Evolutionary conservation across 2,113 vertebrate genomes (phyloP).

Genomic region (Pedionomus torquatus): DNA sequence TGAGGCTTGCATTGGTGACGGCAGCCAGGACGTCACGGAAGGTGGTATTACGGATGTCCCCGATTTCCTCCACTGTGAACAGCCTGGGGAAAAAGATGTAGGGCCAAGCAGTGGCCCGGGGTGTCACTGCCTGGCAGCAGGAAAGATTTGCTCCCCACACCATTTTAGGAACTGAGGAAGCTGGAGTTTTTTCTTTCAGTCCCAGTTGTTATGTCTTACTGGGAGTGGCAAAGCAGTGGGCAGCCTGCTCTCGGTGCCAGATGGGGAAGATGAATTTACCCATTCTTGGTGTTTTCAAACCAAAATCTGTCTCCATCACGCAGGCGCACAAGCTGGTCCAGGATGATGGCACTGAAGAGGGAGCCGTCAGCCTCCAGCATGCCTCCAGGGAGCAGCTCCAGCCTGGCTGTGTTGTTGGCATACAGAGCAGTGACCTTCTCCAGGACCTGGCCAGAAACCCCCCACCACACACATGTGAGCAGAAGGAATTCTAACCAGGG

Average conservation of each 20-base stretch:
- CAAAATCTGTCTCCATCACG: conserved; percentile 94
- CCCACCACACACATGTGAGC: background rate
- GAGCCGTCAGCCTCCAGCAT: conserved; percentile 78
- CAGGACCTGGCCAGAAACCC: conserved; percentile 67
- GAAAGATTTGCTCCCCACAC: background rate
- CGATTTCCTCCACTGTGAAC: conserved; percentile 83
- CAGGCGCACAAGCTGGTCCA: conserved; percentile 90
- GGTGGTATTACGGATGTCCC: conserved; percentile 75
- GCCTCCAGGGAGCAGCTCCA: conserved; percentile 89
- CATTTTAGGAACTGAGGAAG: background rate
- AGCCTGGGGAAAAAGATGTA: conserved; percentile 70
- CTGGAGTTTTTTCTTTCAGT: background rate
- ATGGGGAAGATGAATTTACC: conserved; percentile 69
- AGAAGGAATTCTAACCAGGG: background rate
- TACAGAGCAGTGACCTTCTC: conserved; percentile 72
- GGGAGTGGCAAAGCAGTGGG: background rate
- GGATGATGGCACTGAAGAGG: conserved; percentile 84
- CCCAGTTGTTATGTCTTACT: background rate
- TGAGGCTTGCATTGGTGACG: conserved; percentile 46
- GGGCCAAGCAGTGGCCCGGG: background rate
- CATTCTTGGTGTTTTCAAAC: conserved; percentile 93
- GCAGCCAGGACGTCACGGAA: conserved; percentile 78
- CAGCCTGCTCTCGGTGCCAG: background rate
- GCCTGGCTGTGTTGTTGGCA: conserved; percentile 67
- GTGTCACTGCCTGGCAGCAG: background rate